Evolutionary conservation across 2,113 vertebrate species (phyloP).

Genomic region (Probosciger aterrimus): DNA sequence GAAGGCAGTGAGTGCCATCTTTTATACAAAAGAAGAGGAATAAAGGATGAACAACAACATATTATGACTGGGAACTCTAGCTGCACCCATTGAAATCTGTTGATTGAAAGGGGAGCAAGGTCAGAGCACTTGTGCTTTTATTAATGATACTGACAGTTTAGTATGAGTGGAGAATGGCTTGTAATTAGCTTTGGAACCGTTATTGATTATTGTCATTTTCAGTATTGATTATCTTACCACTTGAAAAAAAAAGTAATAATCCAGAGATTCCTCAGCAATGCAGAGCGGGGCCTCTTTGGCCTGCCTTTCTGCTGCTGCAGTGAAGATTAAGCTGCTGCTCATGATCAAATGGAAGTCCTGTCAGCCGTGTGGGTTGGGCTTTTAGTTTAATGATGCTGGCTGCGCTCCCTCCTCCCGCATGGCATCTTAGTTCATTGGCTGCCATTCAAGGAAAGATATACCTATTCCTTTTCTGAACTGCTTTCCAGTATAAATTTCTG

Average conservation of each 20-base stretch:
- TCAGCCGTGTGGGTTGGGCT: not conserved
- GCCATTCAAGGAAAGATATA: not conserved
- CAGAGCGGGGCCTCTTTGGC: not conserved
- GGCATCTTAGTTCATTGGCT: not conserved
- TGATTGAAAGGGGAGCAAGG: not conserved
- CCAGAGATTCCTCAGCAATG: not conserved
- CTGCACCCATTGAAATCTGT: not conserved
- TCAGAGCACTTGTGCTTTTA: constrained; percentile 3
- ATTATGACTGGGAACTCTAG: not conserved
- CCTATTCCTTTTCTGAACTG: not conserved
- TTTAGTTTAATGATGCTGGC: not conserved
- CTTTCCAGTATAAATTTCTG: not conserved
- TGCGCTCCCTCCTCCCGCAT: not conserved
- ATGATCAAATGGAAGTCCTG: not conserved
- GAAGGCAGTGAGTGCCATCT: not conserved
- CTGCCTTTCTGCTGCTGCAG: not conserved
- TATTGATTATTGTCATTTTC: constrained; percentile 54
- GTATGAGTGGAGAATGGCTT: constrained; percentile 15
- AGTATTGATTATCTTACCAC: not conserved
- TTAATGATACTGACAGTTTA: constrained; percentile 32
- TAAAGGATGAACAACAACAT: not conserved
- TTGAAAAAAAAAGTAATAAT: not conserved
- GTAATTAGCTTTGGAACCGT: not conserved
- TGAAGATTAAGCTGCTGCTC: not conserved
- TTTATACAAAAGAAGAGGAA: not conserved